phyloP scores from a whole-genome alignment of 1,140 invertebrate genomes.

The Zaprionus kolodkinae region DNA sequence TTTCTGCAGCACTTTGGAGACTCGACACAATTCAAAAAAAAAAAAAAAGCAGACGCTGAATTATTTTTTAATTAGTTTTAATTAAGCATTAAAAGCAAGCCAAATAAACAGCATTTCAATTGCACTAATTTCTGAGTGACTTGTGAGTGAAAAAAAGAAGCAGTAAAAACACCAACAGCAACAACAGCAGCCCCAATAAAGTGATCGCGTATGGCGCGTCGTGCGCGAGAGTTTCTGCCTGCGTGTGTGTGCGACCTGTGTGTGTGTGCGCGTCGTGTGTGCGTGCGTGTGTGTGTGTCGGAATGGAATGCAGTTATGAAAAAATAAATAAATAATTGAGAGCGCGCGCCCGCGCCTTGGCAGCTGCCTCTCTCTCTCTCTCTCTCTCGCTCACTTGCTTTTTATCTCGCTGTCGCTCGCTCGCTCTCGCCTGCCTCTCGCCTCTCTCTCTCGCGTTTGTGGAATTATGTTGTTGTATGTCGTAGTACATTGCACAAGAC shows the following conservation, averaged over 20 bases:
- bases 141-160: constrained; percentile 50
- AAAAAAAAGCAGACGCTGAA: constrained; percentile 34
- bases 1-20: constrained; percentile 14
- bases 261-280: constrained; percentile 42
- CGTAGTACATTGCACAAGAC: constrained; percentile 62
- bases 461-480: constrained; percentile 55
- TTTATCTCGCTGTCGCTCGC: constrained; percentile 7
- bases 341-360: constrained; percentile 63
- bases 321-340: constrained; percentile 78
- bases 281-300: constrained; percentile 61
- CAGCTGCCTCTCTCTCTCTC: constrained; percentile 46
- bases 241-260: constrained; percentile 40
- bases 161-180: constrained; percentile 23
- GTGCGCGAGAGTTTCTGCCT: constrained; percentile 44
- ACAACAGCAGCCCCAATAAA: constrained; percentile 40
- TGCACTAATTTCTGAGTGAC: constrained; percentile 47
- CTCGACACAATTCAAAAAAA: constrained; percentile 15
- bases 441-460: constrained; percentile 19
- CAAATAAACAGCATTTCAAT: constrained; percentile 48
- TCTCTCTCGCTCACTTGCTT: constrained; percentile 25
- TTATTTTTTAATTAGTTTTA: constrained; percentile 71
- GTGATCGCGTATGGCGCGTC: constrained; percentile 56
- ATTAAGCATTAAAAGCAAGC: constrained; percentile 58
- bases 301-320: constrained; percentile 82
- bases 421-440: constrained; percentile 8